These are phyloP conservation scores for Holotrichia oblita DNA, from an alignment of 1,140 invertebrate species.

Conservation along the genomic window DNA sequence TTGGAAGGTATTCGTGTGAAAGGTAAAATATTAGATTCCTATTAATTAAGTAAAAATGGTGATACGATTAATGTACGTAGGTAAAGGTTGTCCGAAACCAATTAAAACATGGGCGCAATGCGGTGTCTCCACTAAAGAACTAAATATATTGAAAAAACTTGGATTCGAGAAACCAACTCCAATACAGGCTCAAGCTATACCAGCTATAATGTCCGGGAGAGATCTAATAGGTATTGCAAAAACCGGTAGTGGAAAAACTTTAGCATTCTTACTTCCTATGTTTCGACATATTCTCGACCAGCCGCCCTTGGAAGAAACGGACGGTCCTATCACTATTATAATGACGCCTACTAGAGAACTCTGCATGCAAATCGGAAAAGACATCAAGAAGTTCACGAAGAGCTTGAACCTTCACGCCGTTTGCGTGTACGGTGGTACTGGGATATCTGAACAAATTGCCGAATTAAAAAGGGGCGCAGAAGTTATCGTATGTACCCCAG, in stretches of 20 bases:
- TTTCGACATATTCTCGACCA: slow-evolving; percentile 98
- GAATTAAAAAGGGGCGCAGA: slow-evolving; percentile 96
- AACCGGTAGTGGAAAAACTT: slow-evolving; percentile 98
- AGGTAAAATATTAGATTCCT: too few species aligned
- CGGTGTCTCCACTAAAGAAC: slow-evolving; percentile 95
- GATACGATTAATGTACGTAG: too few species aligned
- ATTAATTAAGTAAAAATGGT: too few species aligned
- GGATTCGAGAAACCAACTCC: slow-evolving; percentile 98
- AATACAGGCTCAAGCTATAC: slow-evolving; percentile 98
- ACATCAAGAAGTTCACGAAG: slow-evolving; percentile 96
- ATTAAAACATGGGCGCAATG: slow-evolving; percentile 94
- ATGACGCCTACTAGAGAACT: slow-evolving; percentile 99
- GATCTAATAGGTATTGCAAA: slow-evolving; percentile 99
- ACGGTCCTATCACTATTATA: slow-evolving; percentile 96
- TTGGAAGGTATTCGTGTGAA: slow-evolving; percentile 87
- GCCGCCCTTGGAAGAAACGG: slow-evolving; percentile 89
- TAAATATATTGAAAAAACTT: slow-evolving; percentile 93
- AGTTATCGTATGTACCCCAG: slow-evolving; percentile 99
- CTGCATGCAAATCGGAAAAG: slow-evolving; percentile 98
- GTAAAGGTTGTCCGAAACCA: slow-evolving; percentile 64
- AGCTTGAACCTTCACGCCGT: slow-evolving; percentile 86
- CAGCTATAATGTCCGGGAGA: slow-evolving; percentile 96
- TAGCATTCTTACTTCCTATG: slow-evolving; percentile 98
- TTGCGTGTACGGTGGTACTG: slow-evolving; percentile 98
- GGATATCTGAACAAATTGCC: slow-evolving; percentile 97